Conservation (phyloP, 2,888 invertebrate species). For the Carcina quercana region DNA sequence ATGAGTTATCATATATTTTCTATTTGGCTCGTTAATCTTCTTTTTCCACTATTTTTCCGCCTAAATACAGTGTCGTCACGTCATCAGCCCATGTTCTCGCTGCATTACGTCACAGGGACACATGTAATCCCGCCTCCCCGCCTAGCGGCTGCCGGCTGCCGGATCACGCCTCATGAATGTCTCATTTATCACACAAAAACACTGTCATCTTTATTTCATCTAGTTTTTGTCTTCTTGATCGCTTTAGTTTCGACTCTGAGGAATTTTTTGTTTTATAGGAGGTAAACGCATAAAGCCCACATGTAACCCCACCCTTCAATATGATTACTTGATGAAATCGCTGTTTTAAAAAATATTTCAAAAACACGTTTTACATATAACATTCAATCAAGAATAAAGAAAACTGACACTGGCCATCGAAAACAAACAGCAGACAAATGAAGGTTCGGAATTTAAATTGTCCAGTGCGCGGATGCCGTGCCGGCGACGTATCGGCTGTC, state of each 20-base stretch:
- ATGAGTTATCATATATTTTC: too few species aligned
- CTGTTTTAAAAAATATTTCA: too few species aligned
- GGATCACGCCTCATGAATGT: conserved; percentile 59
- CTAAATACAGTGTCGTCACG: conserved; percentile 24
- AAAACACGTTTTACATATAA: too few species aligned
- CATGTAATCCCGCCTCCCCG: conserved; percentile 58
- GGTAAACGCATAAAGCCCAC: too few species aligned
- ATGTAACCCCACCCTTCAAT: too few species aligned
- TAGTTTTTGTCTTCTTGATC: conserved; percentile 3
- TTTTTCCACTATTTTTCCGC: conserved; percentile 1
- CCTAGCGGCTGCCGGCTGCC: too few species aligned
- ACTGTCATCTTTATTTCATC: conserved; percentile 4
- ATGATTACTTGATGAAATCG: too few species aligned
- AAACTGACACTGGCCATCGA: too few species aligned
- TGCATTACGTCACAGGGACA: conserved; percentile 58
- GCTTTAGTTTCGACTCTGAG: too few species aligned
- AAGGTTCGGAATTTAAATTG: conserved; percentile 52
- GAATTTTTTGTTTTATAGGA: too few species aligned
- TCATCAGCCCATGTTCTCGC: conserved; percentile 19
- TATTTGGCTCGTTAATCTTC: too few species aligned
- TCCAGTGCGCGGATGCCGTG: conserved; percentile 31
- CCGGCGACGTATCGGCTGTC: conserved; percentile 73
- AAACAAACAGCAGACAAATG: conserved; percentile 30
- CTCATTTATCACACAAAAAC: conserved; percentile 53
- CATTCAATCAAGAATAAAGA: too few species aligned